phyloP scores from a whole-genome alignment of 2,113 vertebrate species.

The Phycodurus eques region DNA sequence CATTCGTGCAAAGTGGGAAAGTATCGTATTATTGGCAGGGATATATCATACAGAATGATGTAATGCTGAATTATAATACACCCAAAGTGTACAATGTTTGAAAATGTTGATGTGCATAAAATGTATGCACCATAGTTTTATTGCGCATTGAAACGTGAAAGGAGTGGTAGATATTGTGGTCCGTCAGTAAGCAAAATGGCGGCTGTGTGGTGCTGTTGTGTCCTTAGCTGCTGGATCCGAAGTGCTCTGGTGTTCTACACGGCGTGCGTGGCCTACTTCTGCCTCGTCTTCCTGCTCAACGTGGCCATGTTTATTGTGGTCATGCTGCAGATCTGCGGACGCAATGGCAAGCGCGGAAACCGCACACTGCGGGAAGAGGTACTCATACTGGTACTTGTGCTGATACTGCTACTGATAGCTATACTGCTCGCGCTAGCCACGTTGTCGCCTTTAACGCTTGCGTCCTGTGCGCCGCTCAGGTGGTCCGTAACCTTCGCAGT shows the following conservation, averaged over 20 bases:
- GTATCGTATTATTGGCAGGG: too few species aligned
- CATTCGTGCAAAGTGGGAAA: too few species aligned
- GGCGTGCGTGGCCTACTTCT: slow-evolving; percentile 89
- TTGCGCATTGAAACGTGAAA: not conserved
- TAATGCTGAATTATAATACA: not conserved
- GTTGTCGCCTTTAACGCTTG: not conserved
- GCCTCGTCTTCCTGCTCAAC: slow-evolving; percentile 89
- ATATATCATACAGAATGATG: not conserved
- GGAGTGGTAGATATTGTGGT: not conserved
- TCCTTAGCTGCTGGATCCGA: slow-evolving; percentile 88
- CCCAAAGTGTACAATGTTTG: not conserved
- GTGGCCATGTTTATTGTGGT: slow-evolving; percentile 97
- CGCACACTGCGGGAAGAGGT: slow-evolving; percentile 85
- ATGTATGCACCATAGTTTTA: not conserved
- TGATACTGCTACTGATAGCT: too few species aligned
- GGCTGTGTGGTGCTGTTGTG: not conserved
- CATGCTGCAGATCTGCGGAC: slow-evolving; percentile 95
- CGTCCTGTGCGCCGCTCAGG: slow-evolving; percentile 22
- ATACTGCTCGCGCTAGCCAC: too few species aligned
- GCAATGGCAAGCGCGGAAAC: slow-evolving; percentile 92
- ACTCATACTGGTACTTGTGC: too few species aligned
- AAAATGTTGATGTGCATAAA: not conserved
- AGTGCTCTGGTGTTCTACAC: slow-evolving; percentile 80
- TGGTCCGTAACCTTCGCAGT: slow-evolving; percentile 88
- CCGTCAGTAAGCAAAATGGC: not conserved